Conservation (phyloP, 2,113 vertebrate species). For the Vimba vimba region DNA sequence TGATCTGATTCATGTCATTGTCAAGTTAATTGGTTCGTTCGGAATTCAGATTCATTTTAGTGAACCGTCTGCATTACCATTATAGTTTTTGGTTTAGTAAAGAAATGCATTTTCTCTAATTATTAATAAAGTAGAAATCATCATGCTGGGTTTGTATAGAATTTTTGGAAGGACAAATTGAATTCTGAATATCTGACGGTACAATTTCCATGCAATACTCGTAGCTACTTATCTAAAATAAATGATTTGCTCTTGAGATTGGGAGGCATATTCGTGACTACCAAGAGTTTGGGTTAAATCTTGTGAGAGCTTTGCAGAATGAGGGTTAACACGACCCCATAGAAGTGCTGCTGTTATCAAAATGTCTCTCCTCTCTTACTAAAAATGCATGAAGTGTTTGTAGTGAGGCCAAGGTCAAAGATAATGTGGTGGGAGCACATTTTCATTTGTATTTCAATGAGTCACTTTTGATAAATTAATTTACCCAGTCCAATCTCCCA, state of each 20-base stretch:
- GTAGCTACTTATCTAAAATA: neutral
- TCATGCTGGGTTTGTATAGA: neutral
- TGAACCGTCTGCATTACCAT: neutral
- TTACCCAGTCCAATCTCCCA: neutral
- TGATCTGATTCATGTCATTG: neutral
- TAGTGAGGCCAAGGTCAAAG: constrained; percentile 12
- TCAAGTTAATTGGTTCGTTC: neutral
- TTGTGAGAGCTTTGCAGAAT: neutral
- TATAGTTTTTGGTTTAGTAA: neutral
- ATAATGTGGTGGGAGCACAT: neutral
- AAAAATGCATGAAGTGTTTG: constrained; percentile 1
- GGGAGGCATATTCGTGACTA: neutral
- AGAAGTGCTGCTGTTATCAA: neutral
- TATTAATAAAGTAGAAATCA: neutral
- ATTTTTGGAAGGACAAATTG: neutral
- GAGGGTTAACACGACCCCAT: neutral
- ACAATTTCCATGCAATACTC: neutral
- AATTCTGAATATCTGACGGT: neutral
- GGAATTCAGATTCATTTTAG: neutral
- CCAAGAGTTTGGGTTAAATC: neutral
- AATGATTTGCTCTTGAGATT: neutral
- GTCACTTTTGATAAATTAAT: neutral
- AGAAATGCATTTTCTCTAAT: neutral
- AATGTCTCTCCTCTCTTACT: neutral
- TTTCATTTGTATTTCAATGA: constrained; percentile 15